phyloP scores from a whole-genome alignment of 2,888 invertebrate species.

The Sialis lutaria region DNA sequence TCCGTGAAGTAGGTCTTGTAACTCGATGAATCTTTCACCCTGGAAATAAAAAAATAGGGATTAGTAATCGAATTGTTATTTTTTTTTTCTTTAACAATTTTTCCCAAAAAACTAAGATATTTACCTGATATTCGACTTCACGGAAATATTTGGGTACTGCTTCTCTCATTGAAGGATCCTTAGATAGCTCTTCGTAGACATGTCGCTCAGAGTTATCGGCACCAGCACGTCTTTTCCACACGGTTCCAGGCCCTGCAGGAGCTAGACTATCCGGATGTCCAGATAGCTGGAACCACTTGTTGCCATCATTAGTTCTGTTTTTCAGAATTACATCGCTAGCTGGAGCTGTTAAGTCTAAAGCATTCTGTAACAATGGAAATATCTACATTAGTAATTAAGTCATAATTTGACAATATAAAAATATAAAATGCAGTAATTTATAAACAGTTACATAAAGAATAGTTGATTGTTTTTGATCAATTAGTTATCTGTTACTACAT shows the following conservation, averaged over 20 bases:
- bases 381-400: not conserved
- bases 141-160: slow-evolving; percentile 74
- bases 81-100: too few relatives aligned
- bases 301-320: slow-evolving; percentile 31
- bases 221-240: slow-evolving; percentile 73
- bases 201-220: slow-evolving; percentile 57
- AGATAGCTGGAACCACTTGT: slow-evolving; percentile 77
- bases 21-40: slow-evolving; percentile 77
- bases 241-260: slow-evolving; percentile 82
- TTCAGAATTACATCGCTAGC: slow-evolving; percentile 73
- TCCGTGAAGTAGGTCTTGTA: slow-evolving; percentile 82
- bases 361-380: slow-evolving; percentile 51
- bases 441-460: too few relatives aligned
- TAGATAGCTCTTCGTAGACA: slow-evolving; percentile 63
- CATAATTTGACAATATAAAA: too few relatives aligned
- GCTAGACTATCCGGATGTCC: slow-evolving; percentile 88
- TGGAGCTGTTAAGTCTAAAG: slow-evolving; percentile 77
- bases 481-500: too few relatives aligned
- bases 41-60: too few relatives aligned
- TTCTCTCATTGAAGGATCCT: slow-evolving; percentile 50
- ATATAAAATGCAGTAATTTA: too few relatives aligned
- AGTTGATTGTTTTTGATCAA: too few relatives aligned
- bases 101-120: too few relatives aligned
- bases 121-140: slow-evolving; percentile 49
- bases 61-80: too few relatives aligned